Evolutionary conservation across 2,113 vertebrate genomes (phyloP), one percentile per base, ranked within the genome.

Genomic region (Fulmarus glacialis): DNA sequence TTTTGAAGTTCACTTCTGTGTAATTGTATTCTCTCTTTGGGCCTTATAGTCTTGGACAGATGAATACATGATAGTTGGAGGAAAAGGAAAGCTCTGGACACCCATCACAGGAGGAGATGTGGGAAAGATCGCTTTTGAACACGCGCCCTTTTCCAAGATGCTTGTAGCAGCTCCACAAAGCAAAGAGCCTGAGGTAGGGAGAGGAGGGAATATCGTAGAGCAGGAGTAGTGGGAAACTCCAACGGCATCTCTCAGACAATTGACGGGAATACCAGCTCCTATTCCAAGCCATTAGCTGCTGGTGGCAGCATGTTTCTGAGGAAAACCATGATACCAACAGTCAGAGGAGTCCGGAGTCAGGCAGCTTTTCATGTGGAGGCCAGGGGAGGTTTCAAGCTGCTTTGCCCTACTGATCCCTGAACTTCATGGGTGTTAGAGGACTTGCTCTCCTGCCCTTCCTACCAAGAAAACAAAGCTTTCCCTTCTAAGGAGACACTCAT

Each of bases 401-500:
- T 91, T 94, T 87, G 48, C 87, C 89, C 79, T 92, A 4, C 45
- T 86, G 82, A 92, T 96, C 79, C 48, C 45, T 87, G 87, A 91
- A 60, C 68, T 87, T 92, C 81, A 91, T 58, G 87, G 60, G 13
- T 93, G 78, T 89, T 92, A 96, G 34, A 93, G 81, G 74, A 91
- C 48, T 82, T 91, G 70, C 10, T 82, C 43, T 90, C 36, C 68
- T 93, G 83, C 73, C 91, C 87, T 96, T 89, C n/a, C 68, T 63
- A 53, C 27, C 93, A 95, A 56, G 93, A 97, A 94, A 91, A 79
- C 19, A 94, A 90, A 42, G 26, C 50, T 80, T 94, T 79, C 3
- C 16, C 6, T 85, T 74, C 83, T 73, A 83, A 77, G 45, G 55
- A 52, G 79, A 77, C 47, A 66, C 22, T 77, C 7, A 81, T 86